Conservation (phyloP, 2,797 vertebrate genomes). For the Pseudomugil gertrudae region DNA sequence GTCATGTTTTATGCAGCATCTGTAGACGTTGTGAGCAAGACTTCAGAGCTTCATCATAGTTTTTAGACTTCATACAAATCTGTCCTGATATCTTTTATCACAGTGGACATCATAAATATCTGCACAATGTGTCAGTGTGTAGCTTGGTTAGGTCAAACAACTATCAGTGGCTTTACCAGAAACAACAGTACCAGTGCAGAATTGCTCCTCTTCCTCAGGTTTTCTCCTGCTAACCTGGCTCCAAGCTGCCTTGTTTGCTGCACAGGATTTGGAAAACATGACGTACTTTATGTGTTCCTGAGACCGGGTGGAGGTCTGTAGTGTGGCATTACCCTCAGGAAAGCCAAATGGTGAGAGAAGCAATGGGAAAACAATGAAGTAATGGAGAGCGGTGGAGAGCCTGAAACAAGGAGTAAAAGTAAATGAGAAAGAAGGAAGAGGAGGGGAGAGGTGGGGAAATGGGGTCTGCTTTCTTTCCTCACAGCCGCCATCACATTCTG, state of each 20-base stretch:
- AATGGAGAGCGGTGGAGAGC: slow-evolving; percentile 53
- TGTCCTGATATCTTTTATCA: not conserved
- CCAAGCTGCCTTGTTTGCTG: slow-evolving; percentile 47
- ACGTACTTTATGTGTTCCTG: slow-evolving; percentile 50
- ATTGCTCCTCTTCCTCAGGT: not conserved
- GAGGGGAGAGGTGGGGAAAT: slow-evolving; percentile 41
- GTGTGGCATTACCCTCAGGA: slow-evolving; percentile 58
- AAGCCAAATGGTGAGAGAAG: slow-evolving; percentile 61
- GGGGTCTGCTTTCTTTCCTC: slow-evolving; percentile 46
- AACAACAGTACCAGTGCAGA: not conserved
- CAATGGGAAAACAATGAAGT: slow-evolving; percentile 74
- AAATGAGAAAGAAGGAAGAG: slow-evolving; percentile 40
- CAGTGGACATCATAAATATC: not conserved
- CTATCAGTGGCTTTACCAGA: not conserved
- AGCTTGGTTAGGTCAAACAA: not conserved
- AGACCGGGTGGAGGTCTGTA: slow-evolving; percentile 52
- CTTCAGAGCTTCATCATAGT: not conserved
- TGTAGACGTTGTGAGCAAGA: not conserved
- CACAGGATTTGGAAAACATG: slow-evolving; percentile 74
- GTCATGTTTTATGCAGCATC: too few relatives aligned
- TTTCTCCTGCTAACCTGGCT: slow-evolving; percentile 32
- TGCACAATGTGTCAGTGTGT: too few relatives aligned
- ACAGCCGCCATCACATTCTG: slow-evolving; percentile 25
- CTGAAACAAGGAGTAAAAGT: slow-evolving; percentile 27
- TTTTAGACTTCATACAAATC: not conserved